Evolutionary conservation across 2,797 vertebrate genomes (phyloP).

Genomic region (Tapirus indicus): DNA sequence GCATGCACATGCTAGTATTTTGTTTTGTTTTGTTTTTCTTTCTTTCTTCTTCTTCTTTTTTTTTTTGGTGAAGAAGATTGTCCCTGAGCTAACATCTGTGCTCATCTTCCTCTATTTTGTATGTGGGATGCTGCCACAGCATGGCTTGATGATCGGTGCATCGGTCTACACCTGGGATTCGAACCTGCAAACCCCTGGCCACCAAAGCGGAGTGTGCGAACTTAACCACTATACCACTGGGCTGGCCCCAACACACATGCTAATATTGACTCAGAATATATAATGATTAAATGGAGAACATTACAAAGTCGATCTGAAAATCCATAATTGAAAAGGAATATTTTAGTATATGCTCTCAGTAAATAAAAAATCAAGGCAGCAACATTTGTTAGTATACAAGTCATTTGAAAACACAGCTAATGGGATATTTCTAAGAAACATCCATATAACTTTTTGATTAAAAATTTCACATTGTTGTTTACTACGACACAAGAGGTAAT

Average conservation of each 20-base stretch:
- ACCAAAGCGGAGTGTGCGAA: too few species aligned
- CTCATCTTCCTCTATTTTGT: too few species aligned
- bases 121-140: too few species aligned
- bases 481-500: neutral
- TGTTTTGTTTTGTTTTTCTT: too few species aligned
- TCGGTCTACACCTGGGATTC: too few species aligned
- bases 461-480: neutral
- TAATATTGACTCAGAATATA: neutral
- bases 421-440: neutral
- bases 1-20: neutral
- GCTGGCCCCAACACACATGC: neutral
- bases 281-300: neutral
- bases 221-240: too few species aligned
- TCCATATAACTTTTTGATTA: neutral
- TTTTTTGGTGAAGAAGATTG: too few species aligned
- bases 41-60: too few species aligned
- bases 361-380: neutral
- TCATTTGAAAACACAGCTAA: neutral
- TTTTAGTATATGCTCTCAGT: neutral
- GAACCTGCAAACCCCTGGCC: too few species aligned
- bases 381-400: neutral
- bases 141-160: too few species aligned
- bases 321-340: neutral
- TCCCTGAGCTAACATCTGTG: too few species aligned
- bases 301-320: neutral